These are phyloP conservation scores for Australoheros facetus DNA, from an alignment of 2,797 vertebrate genomes.

Conservation along the genomic window DNA sequence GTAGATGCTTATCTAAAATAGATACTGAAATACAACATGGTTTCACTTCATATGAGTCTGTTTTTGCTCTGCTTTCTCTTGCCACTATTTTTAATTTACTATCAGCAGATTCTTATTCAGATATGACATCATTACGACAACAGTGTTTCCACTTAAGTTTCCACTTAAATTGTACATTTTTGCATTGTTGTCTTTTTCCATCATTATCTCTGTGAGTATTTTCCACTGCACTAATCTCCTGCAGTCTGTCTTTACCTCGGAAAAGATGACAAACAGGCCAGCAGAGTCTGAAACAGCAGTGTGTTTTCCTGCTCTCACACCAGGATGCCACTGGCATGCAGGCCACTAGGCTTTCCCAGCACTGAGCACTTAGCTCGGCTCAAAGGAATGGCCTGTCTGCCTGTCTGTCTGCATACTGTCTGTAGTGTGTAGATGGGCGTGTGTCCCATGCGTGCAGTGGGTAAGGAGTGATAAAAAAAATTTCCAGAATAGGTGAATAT, in stretches of 20 bases:
- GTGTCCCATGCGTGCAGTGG: constrained; percentile 12
- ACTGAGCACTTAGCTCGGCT: constrained; percentile 43
- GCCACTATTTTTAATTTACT: not conserved
- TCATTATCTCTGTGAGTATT: constrained; percentile 75
- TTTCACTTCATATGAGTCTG: not conserved
- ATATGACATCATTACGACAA: constrained; percentile 54
- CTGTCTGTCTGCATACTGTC: constrained; percentile 32
- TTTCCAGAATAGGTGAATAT: constrained; percentile 2
- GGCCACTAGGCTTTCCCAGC: constrained; percentile 71
- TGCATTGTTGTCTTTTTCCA: constrained; percentile 71
- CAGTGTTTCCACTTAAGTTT: constrained; percentile 71
- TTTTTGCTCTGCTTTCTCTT: not conserved
- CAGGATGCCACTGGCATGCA: constrained; percentile 65
- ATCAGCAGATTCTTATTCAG: constrained; percentile 19
- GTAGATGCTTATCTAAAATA: not conserved
- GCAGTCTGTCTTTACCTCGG: constrained; percentile 74
- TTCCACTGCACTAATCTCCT: constrained; percentile 76
- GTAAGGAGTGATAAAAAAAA: constrained; percentile 14
- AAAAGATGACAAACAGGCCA: constrained; percentile 79
- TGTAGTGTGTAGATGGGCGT: constrained; percentile 47
- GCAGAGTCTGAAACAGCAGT: constrained; percentile 68
- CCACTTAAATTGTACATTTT: constrained; percentile 51
- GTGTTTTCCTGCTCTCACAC: constrained; percentile 70
- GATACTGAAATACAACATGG: not conserved
- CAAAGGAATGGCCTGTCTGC: constrained; percentile 31